Percentiles rank a stretch among this genome's conserved stretches.
phyloP scores from a whole-genome alignment of 2,888 invertebrate species.

The Clunio marinus region DNA sequence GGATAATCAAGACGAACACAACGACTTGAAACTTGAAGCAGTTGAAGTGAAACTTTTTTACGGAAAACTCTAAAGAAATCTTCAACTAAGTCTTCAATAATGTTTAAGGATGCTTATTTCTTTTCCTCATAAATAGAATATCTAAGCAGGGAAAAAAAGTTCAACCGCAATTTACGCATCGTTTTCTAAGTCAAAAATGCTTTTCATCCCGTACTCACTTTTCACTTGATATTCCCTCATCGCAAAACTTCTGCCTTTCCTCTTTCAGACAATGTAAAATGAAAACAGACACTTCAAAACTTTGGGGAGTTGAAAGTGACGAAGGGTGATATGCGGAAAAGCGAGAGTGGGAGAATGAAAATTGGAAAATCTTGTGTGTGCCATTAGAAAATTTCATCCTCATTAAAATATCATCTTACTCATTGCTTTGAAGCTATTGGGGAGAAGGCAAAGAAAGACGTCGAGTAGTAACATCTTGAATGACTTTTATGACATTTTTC shows the following conservation, averaged over 20 bases:
- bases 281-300: slow-evolving; percentile 22
- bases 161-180: too few relatives aligned
- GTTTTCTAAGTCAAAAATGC: too few relatives aligned
- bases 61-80: neutral
- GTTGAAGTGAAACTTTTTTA: too few relatives aligned
- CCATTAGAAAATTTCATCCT: slow-evolving; percentile 31
- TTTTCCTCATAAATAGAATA: too few relatives aligned
- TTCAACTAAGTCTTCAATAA: too few relatives aligned
- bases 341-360: neutral
- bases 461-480: slow-evolving; percentile 30
- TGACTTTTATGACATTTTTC: slow-evolving; percentile 36
- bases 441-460: neutral
- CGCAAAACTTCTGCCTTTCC: neutral
- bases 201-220: too few relatives aligned
- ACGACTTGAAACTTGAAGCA: too few relatives aligned
- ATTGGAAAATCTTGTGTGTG: slow-evolving; percentile 28
- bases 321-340: neutral
- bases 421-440: slow-evolving; percentile 16
- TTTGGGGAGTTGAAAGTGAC: neutral
- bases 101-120: too few relatives aligned
- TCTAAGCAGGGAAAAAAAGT: too few relatives aligned
- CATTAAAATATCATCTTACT: slow-evolving; percentile 36
- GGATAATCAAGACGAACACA: too few relatives aligned
- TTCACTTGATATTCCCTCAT: neutral
- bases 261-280: neutral